Base-by-base conservation (phyloP, 2,888 invertebrate genomes). In the Coenonympha arcania region DNA sequence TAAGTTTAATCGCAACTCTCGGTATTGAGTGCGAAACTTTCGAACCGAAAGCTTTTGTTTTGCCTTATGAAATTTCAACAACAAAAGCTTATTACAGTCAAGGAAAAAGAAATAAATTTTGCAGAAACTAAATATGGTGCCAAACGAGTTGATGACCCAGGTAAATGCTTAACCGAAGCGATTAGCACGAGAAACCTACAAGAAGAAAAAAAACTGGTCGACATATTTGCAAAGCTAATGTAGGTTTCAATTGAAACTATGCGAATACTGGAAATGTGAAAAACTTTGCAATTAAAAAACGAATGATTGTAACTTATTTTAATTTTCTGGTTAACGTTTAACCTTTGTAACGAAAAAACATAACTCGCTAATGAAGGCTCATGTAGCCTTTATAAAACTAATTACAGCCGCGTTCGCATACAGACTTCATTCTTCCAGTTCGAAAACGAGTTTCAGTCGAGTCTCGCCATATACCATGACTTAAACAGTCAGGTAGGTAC, bases 391-490 rank as follows among this genome's bases (percentile, higher is more conserved):
- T 52, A 55, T 49, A 49, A 19, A 16, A 31, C 52, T 55, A 55
- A 53, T 55, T 55, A 53, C 53, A 55, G 52, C 40, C 37, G 19
- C 40, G 45, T 47, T 52, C 50, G 55, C 52, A 52, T 47, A 52
- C 55, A 50, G 44, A 50, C 44, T 48, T 55, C 55, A 55, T 53
- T 53, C 50, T 53, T 50, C 30, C 31, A 49, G 48, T 50, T 52
- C 54, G 48, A 55, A 50, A 58, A 58, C 55, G 40, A 53, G 57
- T 58, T 58, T 53, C 37, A 36, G 50, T 45, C 50, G 44, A 54
- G 53, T 46, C 54, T 50, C 16, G 39, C 52, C 52, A 46, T 57
- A 56, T 57, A 57, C 50, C 49, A 57, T 45, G 52, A 51, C 44
- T 57, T 55, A 54, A 59, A 50, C 46, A 57, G 50, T 41, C 53